These are phyloP conservation scores for Oxyura jamaicensis DNA, from an alignment of 2,113 vertebrate genomes.

Conservation along the genomic window DNA sequence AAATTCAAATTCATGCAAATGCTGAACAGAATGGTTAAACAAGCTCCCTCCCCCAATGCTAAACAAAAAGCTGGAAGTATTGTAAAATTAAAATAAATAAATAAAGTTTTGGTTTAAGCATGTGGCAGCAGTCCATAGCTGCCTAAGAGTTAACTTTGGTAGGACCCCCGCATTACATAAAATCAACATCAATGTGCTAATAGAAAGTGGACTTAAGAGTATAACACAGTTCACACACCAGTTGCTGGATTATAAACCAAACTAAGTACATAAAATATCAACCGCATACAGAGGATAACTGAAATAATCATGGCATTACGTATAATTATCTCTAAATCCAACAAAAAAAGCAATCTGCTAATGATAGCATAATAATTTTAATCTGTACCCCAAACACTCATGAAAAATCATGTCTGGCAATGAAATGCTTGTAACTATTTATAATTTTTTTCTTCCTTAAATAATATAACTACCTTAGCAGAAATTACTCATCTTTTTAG, in stretches of 20 bases:
- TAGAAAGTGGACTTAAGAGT: neutral
- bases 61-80: neutral
- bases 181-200: neutral
- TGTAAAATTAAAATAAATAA: neutral
- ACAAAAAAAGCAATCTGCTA: neutral
- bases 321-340: neutral
- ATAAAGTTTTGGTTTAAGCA: neutral
- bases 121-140: neutral
- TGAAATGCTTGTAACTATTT: neutral
- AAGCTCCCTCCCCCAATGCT: neutral
- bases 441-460: no score
- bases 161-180: neutral
- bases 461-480: neutral
- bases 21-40: neutral
- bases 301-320: conserved; percentile 21
- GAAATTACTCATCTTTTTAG: neutral
- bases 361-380: neutral
- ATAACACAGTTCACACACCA: neutral
- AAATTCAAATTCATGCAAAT: neutral
- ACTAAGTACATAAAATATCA: neutral
- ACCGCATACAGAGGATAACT: neutral
- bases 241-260: neutral
- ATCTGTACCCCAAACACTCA: neutral
- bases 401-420: neutral
- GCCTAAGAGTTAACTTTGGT: neutral